phyloP scores from a whole-genome alignment of 1,140 invertebrate genomes.

The Calliphora vicina region DNA sequence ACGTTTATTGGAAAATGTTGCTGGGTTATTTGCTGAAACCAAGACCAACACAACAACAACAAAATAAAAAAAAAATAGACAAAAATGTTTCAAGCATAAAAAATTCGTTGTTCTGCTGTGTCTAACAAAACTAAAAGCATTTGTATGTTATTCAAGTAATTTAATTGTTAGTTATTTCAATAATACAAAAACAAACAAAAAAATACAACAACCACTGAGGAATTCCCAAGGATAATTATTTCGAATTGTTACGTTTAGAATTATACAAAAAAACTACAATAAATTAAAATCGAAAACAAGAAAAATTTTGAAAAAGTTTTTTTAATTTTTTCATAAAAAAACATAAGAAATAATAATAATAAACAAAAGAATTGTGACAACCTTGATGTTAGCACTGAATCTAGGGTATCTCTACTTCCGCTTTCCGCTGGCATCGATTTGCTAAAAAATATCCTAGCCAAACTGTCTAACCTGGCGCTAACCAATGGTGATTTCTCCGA shows the following conservation, averaged over 20 bases:
- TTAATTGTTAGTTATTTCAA: neutral
- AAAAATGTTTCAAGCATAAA: neutral
- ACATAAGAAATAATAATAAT: conserved; percentile 14
- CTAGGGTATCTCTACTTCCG: conserved; percentile 64
- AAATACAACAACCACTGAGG: neutral
- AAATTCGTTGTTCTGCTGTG: neutral
- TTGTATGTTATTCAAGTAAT: neutral
- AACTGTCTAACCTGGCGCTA: conserved; percentile 69
- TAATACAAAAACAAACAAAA: neutral
- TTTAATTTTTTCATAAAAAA: neutral
- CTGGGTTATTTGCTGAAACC: neutral
- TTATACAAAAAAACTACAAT: neutral
- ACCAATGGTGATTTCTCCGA: conserved; percentile 68
- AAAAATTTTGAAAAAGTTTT: neutral
- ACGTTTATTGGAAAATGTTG: neutral
- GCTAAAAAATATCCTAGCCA: conserved; percentile 72
- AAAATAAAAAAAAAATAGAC: too few relatives aligned
- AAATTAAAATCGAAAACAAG: neutral
- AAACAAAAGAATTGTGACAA: conserved; percentile 55
- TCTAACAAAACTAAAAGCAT: neutral
- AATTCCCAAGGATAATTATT: neutral
- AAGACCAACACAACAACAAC: too few relatives aligned
- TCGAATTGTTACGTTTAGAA: too few relatives aligned
- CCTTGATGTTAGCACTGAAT: conserved; percentile 63
- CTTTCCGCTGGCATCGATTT: conserved; percentile 66